A percentile compares a stretch with the other conserved stretches of the same genome.
Evolutionary conservation across 2,888 invertebrate genomes (phyloP).

Genomic region (Sycophila texana): DNA sequence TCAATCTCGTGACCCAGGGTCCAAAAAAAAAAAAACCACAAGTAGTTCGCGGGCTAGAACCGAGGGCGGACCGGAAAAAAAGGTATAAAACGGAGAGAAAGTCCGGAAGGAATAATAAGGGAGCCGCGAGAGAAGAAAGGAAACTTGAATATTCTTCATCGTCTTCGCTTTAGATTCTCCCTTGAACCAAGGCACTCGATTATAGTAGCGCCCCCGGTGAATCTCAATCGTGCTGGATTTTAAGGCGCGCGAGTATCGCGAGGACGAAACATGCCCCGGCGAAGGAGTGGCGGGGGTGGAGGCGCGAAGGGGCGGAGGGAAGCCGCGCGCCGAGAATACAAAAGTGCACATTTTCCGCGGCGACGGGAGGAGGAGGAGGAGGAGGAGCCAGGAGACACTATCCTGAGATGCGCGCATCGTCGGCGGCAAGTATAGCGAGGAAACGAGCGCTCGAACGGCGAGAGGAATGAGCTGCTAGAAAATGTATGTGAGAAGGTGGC

Average conservation of each 20-base stretch:
- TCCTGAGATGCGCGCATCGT: too few relatives aligned
- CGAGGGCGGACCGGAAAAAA: neutral
- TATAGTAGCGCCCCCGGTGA: slow-evolving; percentile 62
- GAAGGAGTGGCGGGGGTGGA: neutral
- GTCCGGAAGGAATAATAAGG: slow-evolving; percentile 17
- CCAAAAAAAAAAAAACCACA: neutral
- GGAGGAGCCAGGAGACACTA: neutral
- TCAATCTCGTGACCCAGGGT: too few relatives aligned
- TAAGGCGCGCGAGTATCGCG: slow-evolving; percentile 38
- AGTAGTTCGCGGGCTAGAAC: neutral
- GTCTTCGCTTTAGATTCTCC: slow-evolving; percentile 56
- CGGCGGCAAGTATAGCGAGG: neutral
- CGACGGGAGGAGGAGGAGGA: slow-evolving; percentile 3
- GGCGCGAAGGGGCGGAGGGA: slow-evolving; percentile 60
- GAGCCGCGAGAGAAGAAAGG: slow-evolving; percentile 23
- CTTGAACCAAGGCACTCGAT: slow-evolving; percentile 62
- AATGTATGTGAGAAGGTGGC: neutral
- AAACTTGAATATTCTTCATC: slow-evolving; percentile 56
- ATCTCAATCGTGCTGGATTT: slow-evolving; percentile 62
- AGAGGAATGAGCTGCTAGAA: neutral
- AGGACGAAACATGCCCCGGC: neutral
- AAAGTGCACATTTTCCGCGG: slow-evolving; percentile 56
- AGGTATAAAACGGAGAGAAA: neutral
- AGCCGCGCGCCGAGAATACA: slow-evolving; percentile 59
- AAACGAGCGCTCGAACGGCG: neutral